Percentiles rank a stretch among this genome's conserved stretches.
These are phyloP conservation scores for Petrocephalus schoutedeni DNA, from an alignment of 2,797 vertebrate genomes.

Conservation along the genomic window DNA sequence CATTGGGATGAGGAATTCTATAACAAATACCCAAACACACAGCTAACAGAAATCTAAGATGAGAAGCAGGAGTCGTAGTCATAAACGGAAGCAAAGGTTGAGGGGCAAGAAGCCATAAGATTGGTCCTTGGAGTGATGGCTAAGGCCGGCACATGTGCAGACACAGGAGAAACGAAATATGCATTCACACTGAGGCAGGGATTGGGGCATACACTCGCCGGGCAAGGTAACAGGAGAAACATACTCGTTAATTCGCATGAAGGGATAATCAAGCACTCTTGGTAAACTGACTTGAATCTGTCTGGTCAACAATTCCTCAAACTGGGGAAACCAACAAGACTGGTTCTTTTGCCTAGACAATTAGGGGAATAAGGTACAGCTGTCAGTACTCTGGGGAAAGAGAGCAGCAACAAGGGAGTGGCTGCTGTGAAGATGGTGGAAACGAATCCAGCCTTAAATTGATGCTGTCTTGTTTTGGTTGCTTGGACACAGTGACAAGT, in stretches of 20 bases:
- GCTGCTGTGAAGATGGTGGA: background rate
- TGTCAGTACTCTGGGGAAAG: background rate
- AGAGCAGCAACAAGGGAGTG: background rate
- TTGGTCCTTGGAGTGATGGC: background rate
- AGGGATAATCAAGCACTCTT: background rate
- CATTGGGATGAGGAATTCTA: background rate
- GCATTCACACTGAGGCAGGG: background rate
- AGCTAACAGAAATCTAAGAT: background rate
- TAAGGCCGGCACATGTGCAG: background rate
- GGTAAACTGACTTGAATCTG: background rate
- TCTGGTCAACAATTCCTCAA: background rate
- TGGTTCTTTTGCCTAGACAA: background rate
- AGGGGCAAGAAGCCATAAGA: background rate
- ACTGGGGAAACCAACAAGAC: background rate
- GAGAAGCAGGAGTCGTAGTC: background rate
- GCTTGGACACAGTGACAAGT: slow-evolving; percentile 51
- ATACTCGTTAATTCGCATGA: background rate
- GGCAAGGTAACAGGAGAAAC: background rate
- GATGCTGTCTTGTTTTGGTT: background rate
- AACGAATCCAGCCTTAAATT: background rate
- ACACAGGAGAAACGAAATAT: background rate
- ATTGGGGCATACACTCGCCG: background rate
- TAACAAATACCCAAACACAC: background rate
- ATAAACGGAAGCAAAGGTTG: background rate
- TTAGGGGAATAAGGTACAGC: background rate